phyloP scores from a whole-genome alignment of 2,113 vertebrate species.

The Tupaia chinensis region DNA sequence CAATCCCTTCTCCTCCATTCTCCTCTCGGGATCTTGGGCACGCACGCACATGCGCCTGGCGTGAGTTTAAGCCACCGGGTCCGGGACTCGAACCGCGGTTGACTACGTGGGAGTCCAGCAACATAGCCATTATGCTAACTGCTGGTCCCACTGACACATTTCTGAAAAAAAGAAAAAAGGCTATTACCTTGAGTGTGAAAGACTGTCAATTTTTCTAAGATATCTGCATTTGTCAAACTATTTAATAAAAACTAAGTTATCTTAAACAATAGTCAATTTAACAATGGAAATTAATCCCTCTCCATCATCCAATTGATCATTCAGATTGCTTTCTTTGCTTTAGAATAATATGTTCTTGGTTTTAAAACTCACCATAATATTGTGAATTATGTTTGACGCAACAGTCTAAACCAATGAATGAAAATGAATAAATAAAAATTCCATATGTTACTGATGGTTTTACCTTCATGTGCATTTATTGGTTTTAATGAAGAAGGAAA shows the following conservation, averaged over 20 bases:
- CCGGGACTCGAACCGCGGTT: too few relatives aligned
- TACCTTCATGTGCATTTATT: background rate
- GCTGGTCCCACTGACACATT: background rate
- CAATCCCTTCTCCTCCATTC: too few relatives aligned
- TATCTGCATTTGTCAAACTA: background rate
- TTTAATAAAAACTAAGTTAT: background rate
- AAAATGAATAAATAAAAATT: constrained; percentile 8
- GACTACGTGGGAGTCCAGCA: too few relatives aligned
- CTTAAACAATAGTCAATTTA: background rate
- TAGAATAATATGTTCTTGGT: background rate
- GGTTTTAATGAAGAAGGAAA: constrained; percentile 16
- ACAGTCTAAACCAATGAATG: background rate
- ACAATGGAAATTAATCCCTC: background rate
- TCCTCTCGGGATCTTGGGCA: too few relatives aligned
- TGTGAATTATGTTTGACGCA: background rate
- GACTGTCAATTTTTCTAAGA: background rate
- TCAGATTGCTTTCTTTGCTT: constrained; percentile 16
- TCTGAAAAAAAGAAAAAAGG: background rate
- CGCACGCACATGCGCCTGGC: too few relatives aligned
- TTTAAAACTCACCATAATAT: background rate
- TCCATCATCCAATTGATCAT: background rate
- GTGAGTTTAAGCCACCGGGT: too few relatives aligned
- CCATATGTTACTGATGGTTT: background rate
- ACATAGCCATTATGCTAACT: too few relatives aligned
- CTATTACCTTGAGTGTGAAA: background rate